These are phyloP conservation scores for Caloenas nicobarica DNA, from an alignment of 2,113 vertebrate species.

Conservation along the genomic window DNA sequence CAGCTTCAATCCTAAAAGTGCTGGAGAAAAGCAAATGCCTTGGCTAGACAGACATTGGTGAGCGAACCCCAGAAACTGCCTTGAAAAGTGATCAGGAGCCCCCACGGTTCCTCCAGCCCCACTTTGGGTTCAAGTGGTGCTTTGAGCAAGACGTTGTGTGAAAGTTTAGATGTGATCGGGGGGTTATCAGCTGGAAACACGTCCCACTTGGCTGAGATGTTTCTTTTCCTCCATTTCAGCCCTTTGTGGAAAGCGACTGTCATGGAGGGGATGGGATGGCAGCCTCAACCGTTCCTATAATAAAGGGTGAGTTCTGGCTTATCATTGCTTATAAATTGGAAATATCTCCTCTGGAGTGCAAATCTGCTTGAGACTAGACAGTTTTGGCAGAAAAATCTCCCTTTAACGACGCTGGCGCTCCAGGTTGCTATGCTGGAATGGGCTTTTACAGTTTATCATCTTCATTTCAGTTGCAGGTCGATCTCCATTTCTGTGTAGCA, in stretches of 20 bases:
- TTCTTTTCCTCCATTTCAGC: neutral
- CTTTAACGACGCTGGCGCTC: neutral
- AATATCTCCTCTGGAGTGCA: neutral
- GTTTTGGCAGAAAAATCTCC: neutral
- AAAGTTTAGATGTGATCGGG: rapidly evolving
- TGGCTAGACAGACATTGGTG: neutral
- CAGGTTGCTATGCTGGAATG: neutral
- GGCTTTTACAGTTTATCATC: neutral
- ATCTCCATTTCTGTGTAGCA: neutral
- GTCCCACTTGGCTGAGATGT: neutral
- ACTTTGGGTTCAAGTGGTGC: rapidly evolving
- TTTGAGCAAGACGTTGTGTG: neutral
- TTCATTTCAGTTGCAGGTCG: neutral
- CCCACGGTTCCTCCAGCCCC: rapidly evolving
- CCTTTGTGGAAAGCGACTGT: neutral
- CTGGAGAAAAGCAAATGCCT: neutral
- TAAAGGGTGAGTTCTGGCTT: neutral
- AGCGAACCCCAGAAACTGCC: neutral
- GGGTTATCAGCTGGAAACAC: neutral
- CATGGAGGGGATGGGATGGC: neutral
- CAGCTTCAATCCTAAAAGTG: neutral
- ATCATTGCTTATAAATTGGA: neutral
- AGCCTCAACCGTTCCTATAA: rapidly evolving
- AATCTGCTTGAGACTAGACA: neutral
- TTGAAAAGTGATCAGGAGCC: neutral